phyloP scores from a whole-genome alignment of 2,888 invertebrate species.

The Drosophila pegasa region DNA sequence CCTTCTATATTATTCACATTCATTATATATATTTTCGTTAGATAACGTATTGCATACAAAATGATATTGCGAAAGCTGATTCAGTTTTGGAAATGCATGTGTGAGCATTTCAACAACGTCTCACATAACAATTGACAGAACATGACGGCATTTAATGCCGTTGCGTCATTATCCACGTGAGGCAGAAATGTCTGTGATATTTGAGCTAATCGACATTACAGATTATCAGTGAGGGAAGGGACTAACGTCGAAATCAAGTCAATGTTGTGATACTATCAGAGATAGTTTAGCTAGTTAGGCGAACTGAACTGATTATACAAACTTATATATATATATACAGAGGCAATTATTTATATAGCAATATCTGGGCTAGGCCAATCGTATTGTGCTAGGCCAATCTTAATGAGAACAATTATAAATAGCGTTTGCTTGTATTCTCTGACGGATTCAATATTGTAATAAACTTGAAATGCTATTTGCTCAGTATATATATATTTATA shows the following conservation, averaged over 20 bases:
- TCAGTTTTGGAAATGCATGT: neutral
- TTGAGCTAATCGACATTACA: conserved; percentile 7
- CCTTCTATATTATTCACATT: neutral
- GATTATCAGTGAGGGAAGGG: conserved; percentile 1
- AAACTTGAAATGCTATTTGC: conserved; percentile 9
- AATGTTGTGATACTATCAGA: neutral
- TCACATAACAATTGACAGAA: conserved; percentile 5
- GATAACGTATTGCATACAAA: neutral
- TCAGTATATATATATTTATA: neutral
- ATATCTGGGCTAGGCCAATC: conserved; percentile 12
- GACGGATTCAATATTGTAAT: conserved; percentile 5
- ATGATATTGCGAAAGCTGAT: neutral
- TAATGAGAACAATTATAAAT: conserved; percentile 40
- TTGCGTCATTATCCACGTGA: neutral
- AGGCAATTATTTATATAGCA: neutral
- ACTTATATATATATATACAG: neutral
- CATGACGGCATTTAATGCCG: neutral
- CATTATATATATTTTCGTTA: neutral
- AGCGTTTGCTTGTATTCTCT: neutral
- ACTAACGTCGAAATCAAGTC: neutral
- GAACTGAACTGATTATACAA: conserved; percentile 3
- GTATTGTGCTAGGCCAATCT: conserved; percentile 12
- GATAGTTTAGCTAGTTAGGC: neutral
- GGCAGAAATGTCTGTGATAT: neutral
- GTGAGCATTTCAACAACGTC: neutral